Evolutionary conservation across 2,113 vertebrate genomes (phyloP).

Genomic region (Burhinus oedicnemus): DNA sequence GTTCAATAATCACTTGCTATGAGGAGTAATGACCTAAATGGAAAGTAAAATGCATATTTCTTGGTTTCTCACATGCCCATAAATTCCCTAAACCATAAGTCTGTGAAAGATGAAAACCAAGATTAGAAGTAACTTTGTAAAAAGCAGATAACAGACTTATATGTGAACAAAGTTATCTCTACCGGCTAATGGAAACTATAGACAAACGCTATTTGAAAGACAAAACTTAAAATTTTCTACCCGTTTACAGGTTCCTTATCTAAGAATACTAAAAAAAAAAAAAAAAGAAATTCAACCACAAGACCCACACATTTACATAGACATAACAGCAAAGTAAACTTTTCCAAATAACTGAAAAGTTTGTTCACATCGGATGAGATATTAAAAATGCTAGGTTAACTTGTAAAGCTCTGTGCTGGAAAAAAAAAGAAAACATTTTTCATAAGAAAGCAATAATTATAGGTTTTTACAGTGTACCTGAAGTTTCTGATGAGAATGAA

Average conservation of each 20-base stretch:
- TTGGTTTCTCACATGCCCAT: neutral
- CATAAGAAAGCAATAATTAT: neutral
- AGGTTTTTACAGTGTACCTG: neutral
- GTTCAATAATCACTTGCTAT: neutral
- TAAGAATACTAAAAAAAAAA: neutral
- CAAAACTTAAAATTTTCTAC: neutral
- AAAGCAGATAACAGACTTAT: neutral
- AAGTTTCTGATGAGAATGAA: neutral
- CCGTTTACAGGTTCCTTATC: neutral
- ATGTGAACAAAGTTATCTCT: neutral
- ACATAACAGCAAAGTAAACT: neutral
- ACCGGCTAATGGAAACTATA: neutral
- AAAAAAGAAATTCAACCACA: neutral
- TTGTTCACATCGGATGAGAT: neutral
- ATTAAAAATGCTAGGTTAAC: neutral
- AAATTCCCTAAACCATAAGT: neutral
- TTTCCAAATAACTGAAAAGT: neutral
- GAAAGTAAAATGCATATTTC: slow-evolving; percentile 7
- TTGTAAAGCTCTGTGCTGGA: neutral
- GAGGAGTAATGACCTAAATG: neutral
- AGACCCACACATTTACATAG: neutral
- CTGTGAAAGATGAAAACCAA: slow-evolving; percentile 9
- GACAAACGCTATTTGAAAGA: neutral
- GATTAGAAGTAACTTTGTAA: neutral
- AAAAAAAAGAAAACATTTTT: neutral